Conservation (phyloP, 2,113 vertebrate genomes). For the Pleuronectes platessa region DNA sequence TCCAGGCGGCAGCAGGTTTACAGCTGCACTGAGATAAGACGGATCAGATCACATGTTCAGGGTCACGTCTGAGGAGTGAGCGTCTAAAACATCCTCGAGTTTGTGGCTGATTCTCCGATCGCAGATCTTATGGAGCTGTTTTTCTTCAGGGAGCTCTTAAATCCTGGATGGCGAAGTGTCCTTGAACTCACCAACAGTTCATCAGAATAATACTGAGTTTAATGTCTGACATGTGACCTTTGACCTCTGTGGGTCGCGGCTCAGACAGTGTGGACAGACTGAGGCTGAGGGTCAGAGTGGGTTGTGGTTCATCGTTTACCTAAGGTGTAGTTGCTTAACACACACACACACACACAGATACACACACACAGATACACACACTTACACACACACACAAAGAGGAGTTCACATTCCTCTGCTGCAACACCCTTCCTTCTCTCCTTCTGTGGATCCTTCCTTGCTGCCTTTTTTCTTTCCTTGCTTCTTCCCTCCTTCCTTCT, state of each 20-base stretch:
- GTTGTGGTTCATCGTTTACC: background rate
- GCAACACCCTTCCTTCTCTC: background rate
- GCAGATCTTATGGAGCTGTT: too few relatives aligned
- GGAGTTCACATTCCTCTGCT: too few relatives aligned
- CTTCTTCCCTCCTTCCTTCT: background rate
- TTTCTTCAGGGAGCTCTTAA: too few relatives aligned
- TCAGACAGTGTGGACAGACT: background rate
- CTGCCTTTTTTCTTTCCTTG: too few relatives aligned
- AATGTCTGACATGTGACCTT: background rate
- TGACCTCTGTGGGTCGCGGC: background rate
- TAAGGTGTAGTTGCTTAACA: background rate
- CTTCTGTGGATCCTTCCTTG: background rate
- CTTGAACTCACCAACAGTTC: background rate
- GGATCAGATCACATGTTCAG: too few relatives aligned
- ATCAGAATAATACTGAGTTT: background rate
- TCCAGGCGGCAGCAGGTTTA: too few relatives aligned
- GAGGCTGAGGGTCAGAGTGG: background rate
- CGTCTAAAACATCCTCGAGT: too few relatives aligned
- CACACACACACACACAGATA: constrained; percentile 4
- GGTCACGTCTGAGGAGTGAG: too few relatives aligned
- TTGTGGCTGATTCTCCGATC: too few relatives aligned
- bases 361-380: constrained; percentile 10
- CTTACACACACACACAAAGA: background rate
- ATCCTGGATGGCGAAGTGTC: background rate
- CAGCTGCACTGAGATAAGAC: too few relatives aligned